Evolutionary conservation across 2,113 vertebrate species (phyloP).

Genomic region (Myotis davidii): DNA sequence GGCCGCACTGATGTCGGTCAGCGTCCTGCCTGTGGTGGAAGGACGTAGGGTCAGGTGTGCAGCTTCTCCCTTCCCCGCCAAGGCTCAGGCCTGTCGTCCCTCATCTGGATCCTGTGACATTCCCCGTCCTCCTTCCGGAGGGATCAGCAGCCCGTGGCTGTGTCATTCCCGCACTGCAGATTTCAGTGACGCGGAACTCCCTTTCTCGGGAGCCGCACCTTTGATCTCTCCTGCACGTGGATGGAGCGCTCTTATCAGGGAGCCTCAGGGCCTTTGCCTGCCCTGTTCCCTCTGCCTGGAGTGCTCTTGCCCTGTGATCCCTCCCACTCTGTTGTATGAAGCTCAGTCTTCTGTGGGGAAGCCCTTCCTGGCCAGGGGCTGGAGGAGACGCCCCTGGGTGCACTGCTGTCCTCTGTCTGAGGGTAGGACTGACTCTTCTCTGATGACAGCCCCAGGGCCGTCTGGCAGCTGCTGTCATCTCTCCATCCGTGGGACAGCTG

Average conservation of each 20-base stretch:
- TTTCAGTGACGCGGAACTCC: not conserved
- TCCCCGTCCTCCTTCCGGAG: not conserved
- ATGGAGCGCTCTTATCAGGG: no score
- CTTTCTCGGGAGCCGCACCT: not conserved
- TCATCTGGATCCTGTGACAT: not conserved
- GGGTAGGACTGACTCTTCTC: not conserved
- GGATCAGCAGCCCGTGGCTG: not conserved
- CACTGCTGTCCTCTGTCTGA: not conserved
- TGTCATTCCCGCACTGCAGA: not conserved
- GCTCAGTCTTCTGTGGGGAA: not conserved
- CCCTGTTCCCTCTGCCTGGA: rapidly evolving
- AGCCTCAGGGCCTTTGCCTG: not conserved
- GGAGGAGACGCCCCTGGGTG: not conserved
- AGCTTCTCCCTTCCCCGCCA: not conserved
- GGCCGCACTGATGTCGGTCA: rapidly evolving
- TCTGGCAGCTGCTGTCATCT: not conserved
- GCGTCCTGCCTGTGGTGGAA: rapidly evolving
- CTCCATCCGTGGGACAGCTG: not conserved
- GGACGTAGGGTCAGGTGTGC: rapidly evolving
- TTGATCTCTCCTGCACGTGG: no score
- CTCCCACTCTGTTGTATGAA: not conserved
- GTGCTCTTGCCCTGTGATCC: not conserved
- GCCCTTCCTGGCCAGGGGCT: not conserved
- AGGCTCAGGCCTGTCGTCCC: not conserved
- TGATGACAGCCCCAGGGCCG: not conserved